Percentiles rank a stretch among this genome's conserved stretches.
Evolutionary conservation across 2,797 vertebrate species (phyloP).

Genomic region (Sebastes itinus): DNA sequence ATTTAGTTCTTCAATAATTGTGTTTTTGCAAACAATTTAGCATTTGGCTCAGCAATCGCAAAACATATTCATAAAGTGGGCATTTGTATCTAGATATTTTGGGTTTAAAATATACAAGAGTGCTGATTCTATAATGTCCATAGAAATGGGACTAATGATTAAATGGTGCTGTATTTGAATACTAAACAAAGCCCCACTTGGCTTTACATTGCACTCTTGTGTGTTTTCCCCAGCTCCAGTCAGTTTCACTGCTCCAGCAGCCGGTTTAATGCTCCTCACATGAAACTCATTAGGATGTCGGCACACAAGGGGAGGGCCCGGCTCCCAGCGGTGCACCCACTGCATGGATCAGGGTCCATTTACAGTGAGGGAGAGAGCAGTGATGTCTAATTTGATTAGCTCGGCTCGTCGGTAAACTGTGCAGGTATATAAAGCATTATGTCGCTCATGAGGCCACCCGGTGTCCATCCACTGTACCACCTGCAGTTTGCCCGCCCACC

Average conservation of each 20-base stretch:
- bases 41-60: background rate
- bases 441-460: conserved; percentile 47
- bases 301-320: conserved; percentile 48
- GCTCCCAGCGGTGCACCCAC: conserved; percentile 24
- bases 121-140: background rate
- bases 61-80: background rate
- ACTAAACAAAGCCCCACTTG: background rate
- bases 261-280: conserved; percentile 77
- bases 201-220: background rate
- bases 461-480: conserved; percentile 26
- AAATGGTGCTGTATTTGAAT: background rate
- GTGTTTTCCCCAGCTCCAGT: conserved; percentile 16
- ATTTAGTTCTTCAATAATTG: background rate
- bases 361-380: conserved; percentile 16
- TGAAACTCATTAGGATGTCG: conserved; percentile 76
- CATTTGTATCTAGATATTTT: background rate
- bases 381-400: conserved; percentile 25
- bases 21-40: background rate
- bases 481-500: conserved; percentile 6
- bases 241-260: conserved; percentile 39
- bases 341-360: conserved; percentile 38
- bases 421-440: conserved; percentile 26
- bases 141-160: background rate
- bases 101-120: background rate
- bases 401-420: conserved; percentile 9